These are phyloP conservation scores for Caenorhabditis sinica DNA, from an alignment of 2,888 invertebrate genomes.

Conservation along the genomic window DNA sequence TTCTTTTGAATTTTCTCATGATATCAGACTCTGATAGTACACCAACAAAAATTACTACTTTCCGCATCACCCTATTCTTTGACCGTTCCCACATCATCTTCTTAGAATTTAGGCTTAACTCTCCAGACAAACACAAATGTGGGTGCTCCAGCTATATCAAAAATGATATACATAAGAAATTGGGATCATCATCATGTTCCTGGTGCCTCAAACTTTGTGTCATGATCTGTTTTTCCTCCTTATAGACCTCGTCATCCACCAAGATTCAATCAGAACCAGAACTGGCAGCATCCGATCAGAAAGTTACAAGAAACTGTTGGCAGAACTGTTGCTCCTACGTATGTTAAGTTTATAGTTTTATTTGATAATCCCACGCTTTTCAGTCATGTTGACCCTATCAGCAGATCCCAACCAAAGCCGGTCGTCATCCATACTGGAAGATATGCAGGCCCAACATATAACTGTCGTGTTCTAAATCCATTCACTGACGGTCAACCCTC, in stretches of 20 bases:
- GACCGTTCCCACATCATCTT: slow-evolving; percentile 18
- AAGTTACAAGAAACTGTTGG: slow-evolving; percentile 46
- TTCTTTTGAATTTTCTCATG: not conserved
- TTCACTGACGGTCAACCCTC: slow-evolving; percentile 70
- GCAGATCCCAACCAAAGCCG: slow-evolving; percentile 66
- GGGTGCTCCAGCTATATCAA: slow-evolving; percentile 17
- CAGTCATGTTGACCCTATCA: slow-evolving; percentile 45
- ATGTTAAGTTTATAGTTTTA: not conserved
- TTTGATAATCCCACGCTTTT: not conserved
- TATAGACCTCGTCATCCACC: slow-evolving; percentile 61
- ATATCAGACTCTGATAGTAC: not conserved
- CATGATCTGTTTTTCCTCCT: slow-evolving; percentile 14
- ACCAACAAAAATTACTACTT: not conserved
- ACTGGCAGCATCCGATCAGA: slow-evolving; percentile 60
- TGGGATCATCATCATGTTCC: not conserved
- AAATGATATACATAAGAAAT: slow-evolving; percentile 49
- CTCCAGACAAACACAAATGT: not conserved
- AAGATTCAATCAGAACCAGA: slow-evolving; percentile 57
- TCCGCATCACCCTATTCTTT: not conserved
- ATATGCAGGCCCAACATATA: slow-evolving; percentile 70
- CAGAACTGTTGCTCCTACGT: slow-evolving; percentile 42
- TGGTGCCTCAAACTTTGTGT: not conserved
- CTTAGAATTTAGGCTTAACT: not conserved
- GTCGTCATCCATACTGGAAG: slow-evolving; percentile 69
- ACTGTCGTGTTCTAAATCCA: slow-evolving; percentile 73